Conservation (phyloP, 2,888 invertebrate species). For the Tricholauxania praeusta region DNA sequence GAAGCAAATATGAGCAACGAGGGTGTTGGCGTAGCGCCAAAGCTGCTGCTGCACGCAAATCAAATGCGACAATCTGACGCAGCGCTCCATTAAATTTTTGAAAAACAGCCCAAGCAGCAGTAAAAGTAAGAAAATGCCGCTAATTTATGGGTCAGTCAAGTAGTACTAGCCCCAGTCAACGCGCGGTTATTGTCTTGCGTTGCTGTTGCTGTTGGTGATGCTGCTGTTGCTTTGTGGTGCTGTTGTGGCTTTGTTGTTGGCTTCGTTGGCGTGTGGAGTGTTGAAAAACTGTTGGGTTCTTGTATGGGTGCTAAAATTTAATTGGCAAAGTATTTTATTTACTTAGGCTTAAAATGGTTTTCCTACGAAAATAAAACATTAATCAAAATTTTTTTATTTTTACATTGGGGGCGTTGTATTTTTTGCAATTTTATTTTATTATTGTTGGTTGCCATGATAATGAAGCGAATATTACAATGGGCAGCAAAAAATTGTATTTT, state of each 20-base stretch:
- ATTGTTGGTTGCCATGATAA: too few relatives aligned
- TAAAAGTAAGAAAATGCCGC: constrained; percentile 3
- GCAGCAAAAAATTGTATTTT: constrained; percentile 5
- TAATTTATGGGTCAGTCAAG: constrained; percentile 35
- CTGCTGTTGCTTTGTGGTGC: neutral
- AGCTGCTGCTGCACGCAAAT: neutral
- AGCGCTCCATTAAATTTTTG: constrained; percentile 31
- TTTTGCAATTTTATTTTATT: too few relatives aligned
- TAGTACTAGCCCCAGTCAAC: constrained; percentile 1
- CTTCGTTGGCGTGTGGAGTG: neutral
- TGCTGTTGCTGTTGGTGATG: too few relatives aligned
- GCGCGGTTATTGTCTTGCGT: neutral
- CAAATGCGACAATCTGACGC: constrained; percentile 16
- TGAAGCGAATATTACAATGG: too few relatives aligned
- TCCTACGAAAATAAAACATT: neutral
- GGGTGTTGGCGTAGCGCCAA: neutral
- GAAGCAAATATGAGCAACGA: neutral
- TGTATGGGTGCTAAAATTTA: constrained; percentile 35
- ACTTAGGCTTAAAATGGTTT: neutral
- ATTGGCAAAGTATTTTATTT: constrained; percentile 22
- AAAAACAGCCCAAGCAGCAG: neutral
- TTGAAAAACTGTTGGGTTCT: constrained; percentile 28
- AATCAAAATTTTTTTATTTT: neutral
- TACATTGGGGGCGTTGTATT: neutral
- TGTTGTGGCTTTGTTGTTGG: constrained; percentile 8